These are phyloP conservation scores for Lamellibrachia columna DNA, from an alignment of 2,888 invertebrate species.

Conservation along the genomic window DNA sequence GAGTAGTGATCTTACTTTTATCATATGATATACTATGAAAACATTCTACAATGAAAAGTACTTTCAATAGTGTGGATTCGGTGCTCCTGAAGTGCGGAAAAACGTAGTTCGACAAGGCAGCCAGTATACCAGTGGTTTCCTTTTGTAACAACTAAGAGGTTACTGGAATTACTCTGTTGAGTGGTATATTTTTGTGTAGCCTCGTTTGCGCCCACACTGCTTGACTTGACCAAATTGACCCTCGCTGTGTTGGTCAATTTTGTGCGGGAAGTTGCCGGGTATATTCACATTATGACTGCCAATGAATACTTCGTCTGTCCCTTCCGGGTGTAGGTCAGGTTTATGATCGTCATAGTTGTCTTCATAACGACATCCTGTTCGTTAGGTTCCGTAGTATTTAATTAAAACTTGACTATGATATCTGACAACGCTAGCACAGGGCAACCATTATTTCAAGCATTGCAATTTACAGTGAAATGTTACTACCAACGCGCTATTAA, in stretches of 20 bases:
- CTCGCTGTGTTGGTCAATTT: not conserved
- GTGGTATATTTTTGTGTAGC: not conserved
- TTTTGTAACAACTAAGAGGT: not conserved
- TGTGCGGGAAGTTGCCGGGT: not conserved
- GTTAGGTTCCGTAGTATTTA: not conserved
- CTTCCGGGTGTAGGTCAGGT: not conserved
- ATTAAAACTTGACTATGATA: not conserved
- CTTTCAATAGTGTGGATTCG: no score
- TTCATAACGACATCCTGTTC: not conserved
- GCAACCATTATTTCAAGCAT: no score
- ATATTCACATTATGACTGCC: not conserved
- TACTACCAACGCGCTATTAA: no score
- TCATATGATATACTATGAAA: no score
- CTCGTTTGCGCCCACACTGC: not conserved
- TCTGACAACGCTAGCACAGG: not conserved
- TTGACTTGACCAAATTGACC: not conserved
- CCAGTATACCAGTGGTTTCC: not conserved
- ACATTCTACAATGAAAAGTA: no score
- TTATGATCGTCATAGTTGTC: not conserved
- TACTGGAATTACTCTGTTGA: not conserved
- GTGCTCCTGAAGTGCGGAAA: not conserved
- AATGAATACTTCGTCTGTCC: not conserved
- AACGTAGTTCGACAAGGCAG: not conserved
- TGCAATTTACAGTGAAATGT: no score
- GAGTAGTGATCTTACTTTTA: no score